phyloP scores from a whole-genome alignment of 2,797 vertebrate species.

The Argyrosomus regius region DNA sequence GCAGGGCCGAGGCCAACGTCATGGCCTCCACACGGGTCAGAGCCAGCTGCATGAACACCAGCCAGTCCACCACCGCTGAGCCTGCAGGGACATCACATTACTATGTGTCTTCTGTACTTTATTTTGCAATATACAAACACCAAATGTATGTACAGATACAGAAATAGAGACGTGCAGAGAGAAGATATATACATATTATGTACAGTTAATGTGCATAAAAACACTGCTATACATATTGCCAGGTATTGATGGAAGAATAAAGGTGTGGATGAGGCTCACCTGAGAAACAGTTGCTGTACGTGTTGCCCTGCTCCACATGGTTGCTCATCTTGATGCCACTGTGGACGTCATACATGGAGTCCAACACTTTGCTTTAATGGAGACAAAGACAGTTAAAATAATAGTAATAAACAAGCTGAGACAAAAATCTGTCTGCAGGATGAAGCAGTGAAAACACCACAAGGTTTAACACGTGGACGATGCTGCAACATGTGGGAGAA shows the following conservation, averaged over 20 bases:
- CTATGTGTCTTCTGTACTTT: accelerated
- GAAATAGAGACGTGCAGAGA: background rate
- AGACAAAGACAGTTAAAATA: background rate
- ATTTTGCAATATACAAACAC: background rate
- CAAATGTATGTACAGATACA: background rate
- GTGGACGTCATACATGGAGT: slow-evolving; percentile 91
- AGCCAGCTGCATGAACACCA: slow-evolving; percentile 89
- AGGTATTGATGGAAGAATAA: background rate
- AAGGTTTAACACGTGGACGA: background rate
- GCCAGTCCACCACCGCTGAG: slow-evolving; percentile 94
- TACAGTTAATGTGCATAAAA: background rate
- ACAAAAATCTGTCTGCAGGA: background rate
- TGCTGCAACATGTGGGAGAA: too few relatives aligned
- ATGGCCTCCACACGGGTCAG: slow-evolving; percentile 89
- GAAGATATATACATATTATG: background rate
- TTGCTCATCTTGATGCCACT: slow-evolving; percentile 89
- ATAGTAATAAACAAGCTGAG: background rate
- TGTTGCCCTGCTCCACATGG: slow-evolving; percentile 91
- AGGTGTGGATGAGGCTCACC: slow-evolving; percentile 78
- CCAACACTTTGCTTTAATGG: slow-evolving; percentile 88
- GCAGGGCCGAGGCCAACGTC: slow-evolving; percentile 91
- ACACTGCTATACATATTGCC: background rate
- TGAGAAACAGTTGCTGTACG: slow-evolving; percentile 94
- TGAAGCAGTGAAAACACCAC: background rate
- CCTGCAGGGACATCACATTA: slow-evolving; percentile 77